Conservation (phyloP, 2,797 vertebrate genomes). For the Lepus townsendii region DNA sequence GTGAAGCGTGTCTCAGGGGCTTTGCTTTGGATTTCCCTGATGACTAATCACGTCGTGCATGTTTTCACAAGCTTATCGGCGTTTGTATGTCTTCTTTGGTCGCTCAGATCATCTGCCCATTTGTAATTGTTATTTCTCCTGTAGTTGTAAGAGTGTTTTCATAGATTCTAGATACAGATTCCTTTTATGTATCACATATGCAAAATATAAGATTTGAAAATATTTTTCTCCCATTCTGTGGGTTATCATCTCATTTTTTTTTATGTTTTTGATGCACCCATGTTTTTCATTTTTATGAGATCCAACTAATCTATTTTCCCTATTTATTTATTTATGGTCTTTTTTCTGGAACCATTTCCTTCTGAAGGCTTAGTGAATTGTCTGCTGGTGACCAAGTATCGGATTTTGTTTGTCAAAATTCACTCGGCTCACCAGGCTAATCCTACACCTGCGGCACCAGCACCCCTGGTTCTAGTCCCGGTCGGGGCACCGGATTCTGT, state of each 20-base stretch:
- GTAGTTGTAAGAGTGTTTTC: not conserved
- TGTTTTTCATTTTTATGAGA: not conserved
- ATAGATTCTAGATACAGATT: not conserved
- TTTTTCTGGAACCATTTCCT: not conserved
- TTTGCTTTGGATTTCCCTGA: not conserved
- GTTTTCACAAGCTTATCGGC: not conserved
- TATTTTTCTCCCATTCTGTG: not conserved
- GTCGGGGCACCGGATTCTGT: too few relatives aligned
- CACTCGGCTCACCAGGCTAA: too few relatives aligned
- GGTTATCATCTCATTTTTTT: not conserved
- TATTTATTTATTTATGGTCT: not conserved
- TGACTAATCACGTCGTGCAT: not conserved
- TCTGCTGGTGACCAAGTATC: not conserved
- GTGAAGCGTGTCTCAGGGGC: not conserved
- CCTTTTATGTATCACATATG: not conserved
- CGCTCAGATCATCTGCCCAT: not conserved
- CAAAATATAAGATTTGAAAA: not conserved
- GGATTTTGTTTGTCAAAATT: not conserved
- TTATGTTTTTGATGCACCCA: not conserved
- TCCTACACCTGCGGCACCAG: too few relatives aligned
- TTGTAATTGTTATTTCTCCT: not conserved
- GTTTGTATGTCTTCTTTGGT: not conserved
- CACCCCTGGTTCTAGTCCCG: too few relatives aligned
- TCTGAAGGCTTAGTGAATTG: conserved; percentile 13
- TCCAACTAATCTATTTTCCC: not conserved